phyloP scores from a whole-genome alignment of 2,113 vertebrate genomes.

The Rhadina sibilatrix region DNA sequence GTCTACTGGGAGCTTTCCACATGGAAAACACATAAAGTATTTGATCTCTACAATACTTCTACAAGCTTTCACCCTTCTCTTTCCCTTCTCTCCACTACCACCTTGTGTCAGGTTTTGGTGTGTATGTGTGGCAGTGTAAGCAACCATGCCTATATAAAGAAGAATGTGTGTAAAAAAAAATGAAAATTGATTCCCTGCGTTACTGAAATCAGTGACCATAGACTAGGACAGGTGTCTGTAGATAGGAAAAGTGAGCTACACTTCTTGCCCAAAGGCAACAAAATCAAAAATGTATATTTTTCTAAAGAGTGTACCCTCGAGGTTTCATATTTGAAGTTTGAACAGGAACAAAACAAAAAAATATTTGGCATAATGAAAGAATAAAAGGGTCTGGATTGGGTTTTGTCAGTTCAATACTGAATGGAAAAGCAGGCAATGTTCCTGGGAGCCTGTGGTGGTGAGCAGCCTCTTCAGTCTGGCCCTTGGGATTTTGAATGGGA shows the following conservation, averaged over 20 bases:
- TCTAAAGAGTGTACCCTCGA: fast-evolving
- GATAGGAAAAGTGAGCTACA: not conserved
- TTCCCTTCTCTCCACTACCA: constrained; percentile 35
- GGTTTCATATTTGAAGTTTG: not conserved
- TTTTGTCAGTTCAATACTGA: not conserved
- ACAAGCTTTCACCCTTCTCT: not conserved
- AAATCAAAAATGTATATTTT: not conserved
- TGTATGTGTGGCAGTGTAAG: not conserved
- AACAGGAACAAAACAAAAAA: not conserved
- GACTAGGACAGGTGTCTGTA: not conserved
- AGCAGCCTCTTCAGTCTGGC: not conserved
- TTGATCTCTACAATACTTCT: not conserved
- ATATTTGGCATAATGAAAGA: not conserved
- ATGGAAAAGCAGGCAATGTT: not conserved
- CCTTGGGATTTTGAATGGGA: not conserved
- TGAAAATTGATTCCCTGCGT: not conserved
- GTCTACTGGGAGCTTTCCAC: not conserved
- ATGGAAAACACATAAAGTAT: not conserved
- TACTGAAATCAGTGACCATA: not conserved
- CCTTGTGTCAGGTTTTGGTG: constrained; percentile 19
- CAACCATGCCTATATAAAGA: not conserved
- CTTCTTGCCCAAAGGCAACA: not conserved
- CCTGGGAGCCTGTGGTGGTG: not conserved
- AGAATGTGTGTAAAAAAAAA: not conserved
- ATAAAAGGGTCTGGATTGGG: not conserved